A percentile compares a stretch with the other conserved stretches of the same genome.
Conservation (phyloP, 2,797 vertebrate species). For the Gallirallus australis region DNA sequence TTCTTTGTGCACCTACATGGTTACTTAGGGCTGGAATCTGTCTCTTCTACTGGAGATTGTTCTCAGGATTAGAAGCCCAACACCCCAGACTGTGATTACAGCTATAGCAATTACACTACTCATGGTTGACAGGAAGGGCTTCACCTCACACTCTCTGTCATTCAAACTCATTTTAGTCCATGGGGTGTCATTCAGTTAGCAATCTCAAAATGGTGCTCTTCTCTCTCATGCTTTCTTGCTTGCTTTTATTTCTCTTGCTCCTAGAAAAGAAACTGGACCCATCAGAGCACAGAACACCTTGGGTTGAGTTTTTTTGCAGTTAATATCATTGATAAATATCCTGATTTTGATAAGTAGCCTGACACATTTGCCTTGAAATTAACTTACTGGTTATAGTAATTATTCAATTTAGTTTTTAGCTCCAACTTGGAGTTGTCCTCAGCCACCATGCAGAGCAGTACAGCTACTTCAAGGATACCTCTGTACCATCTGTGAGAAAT, state of each 20-base stretch:
- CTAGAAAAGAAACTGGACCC: neutral
- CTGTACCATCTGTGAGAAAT: neutral
- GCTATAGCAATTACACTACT: neutral
- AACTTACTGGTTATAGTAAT: neutral
- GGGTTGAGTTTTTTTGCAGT: neutral
- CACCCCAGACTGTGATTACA: neutral
- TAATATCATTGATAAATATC: neutral
- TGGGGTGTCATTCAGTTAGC: neutral
- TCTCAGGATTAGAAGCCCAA: neutral
- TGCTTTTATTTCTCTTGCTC: neutral
- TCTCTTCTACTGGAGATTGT: rapidly evolving
- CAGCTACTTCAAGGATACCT: neutral
- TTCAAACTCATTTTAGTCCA: neutral
- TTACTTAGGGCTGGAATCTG: neutral
- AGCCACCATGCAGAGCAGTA: neutral
- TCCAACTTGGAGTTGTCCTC: neutral
- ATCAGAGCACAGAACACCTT: neutral
- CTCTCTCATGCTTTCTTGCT: neutral
- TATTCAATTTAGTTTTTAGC: neutral
- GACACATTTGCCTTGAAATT: neutral
- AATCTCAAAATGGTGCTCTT: neutral
- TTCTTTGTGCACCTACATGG: neutral
- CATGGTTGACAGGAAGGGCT: neutral
- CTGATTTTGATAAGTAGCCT: neutral
- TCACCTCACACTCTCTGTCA: neutral